Evolutionary conservation across 2,797 vertebrate species (phyloP).

Genomic region (Myotis findleyi): DNA sequence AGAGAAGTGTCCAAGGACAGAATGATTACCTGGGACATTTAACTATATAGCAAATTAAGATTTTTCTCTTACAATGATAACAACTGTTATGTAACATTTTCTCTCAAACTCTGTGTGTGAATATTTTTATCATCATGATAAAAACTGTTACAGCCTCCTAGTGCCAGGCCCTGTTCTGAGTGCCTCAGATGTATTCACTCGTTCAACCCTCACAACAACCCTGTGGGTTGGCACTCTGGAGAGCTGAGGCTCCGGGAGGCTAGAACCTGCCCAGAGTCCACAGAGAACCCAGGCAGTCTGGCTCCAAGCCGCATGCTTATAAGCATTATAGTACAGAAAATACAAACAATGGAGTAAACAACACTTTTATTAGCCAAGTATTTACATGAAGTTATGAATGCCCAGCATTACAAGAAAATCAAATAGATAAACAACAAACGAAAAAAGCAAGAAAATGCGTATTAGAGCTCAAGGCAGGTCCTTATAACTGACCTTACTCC

Average conservation of each 20-base stretch:
- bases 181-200: neutral
- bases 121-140: neutral
- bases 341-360: neutral
- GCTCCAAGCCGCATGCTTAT: neutral
- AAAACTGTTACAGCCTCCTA: neutral
- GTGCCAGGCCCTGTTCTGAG: neutral
- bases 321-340: neutral
- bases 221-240: neutral
- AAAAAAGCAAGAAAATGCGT: neutral
- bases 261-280: neutral
- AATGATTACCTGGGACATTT: neutral
- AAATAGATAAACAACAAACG: neutral
- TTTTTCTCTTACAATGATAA: neutral
- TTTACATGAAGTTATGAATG: neutral
- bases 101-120: neutral
- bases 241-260: neutral
- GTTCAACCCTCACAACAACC: neutral
- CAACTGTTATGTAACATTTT: neutral
- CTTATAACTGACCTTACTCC: neutral
- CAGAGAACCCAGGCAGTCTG: neutral
- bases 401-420: neutral
- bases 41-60: neutral
- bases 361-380: neutral
- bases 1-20: neutral
- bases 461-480: neutral